Evolutionary conservation across 2,888 invertebrate species (phyloP), one percentile per base, ranked within the genome.

Genomic region (Drosophila barbarae): DNA sequence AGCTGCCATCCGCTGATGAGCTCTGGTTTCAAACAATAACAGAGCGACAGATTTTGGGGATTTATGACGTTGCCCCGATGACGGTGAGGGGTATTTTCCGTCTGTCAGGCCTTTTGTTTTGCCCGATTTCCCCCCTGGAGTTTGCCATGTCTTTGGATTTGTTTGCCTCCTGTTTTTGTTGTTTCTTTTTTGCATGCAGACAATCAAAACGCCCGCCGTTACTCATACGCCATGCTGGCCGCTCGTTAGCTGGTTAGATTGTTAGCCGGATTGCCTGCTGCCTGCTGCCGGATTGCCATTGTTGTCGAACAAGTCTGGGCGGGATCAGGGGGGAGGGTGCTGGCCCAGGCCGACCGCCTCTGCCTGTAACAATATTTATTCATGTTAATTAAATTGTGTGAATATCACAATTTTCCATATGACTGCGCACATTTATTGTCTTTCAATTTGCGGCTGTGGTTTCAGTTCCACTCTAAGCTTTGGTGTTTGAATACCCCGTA

Each of bases 351-450:
- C 64, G 56, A 67, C 67, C 70, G 61, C 69, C 79, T 69, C 79
- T 69, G 79, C 74, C 81, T 86, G 81, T 80, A 83, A 88, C 84
- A 88, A 88, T 88, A 88, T 88, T 88, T 88, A 84, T 88, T 87
- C 84, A 86, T 87, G 87, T 88, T 88, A 88, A 88, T 88, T 88
- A 88, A 88, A 88, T 88, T 88, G 88, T 88, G 87, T 86, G 87
- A 88, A 88, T 88, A 88, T 88, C 82, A 88, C 80, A 86, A 87
- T 87, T 88, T 88, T 87, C 86, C 86, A 76, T 84, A 77, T 86
- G 86, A 85, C 77, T 88, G 87, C 83, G 76, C 82, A 76, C 77
- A 80, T 85, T 87, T 86, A 86, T 87, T 86, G 87, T 87, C 86
- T 86, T 85, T 86, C 86, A 86, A 86, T 87, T 87, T 86, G 87